A percentile compares a stretch with the other conserved stretches of the same genome.
These are phyloP conservation scores for Clistopyga incitator DNA, from an alignment of 2,888 invertebrate genomes.

Conservation along the genomic window DNA sequence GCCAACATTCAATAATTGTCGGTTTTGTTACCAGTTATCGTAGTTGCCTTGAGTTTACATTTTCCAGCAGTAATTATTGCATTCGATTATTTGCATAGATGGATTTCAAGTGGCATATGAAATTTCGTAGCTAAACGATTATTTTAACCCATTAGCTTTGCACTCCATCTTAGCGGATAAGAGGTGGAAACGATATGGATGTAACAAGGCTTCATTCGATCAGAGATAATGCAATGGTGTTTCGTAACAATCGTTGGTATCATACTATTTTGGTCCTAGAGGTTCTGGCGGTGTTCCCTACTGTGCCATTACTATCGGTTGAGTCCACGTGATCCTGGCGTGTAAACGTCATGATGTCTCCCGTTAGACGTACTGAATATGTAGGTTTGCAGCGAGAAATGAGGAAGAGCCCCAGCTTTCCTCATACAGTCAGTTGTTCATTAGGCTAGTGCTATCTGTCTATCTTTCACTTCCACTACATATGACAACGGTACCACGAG, in stretches of 20 bases:
- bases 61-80: not conserved
- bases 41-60: too few species aligned
- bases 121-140: constrained; percentile 7
- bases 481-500: not conserved
- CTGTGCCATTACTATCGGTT: constrained; percentile 16
- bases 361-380: constrained; percentile 26
- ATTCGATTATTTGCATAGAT: constrained; percentile 3
- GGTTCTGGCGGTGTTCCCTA: constrained; percentile 1
- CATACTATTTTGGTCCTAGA: constrained; percentile 15
- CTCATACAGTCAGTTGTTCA: constrained; percentile 14
- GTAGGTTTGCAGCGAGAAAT: constrained; percentile 26
- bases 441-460: constrained; percentile 8
- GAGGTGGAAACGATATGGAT: constrained; percentile 56
- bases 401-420: constrained; percentile 34
- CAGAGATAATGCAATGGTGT: constrained; percentile 58
- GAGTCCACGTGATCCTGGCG: constrained; percentile 62
- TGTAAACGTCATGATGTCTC: constrained; percentile 44
- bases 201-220: constrained; percentile 65
- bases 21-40: too few species aligned
- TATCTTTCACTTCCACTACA: constrained; percentile 18
- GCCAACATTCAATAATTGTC: too few species aligned
- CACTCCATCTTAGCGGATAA: constrained; percentile 46
- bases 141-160: not conserved
- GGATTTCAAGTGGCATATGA: constrained; percentile 2
- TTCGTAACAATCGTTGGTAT: constrained; percentile 60